Conservation (phyloP, 2,888 invertebrate genomes). For the Drosophila neutralis region DNA sequence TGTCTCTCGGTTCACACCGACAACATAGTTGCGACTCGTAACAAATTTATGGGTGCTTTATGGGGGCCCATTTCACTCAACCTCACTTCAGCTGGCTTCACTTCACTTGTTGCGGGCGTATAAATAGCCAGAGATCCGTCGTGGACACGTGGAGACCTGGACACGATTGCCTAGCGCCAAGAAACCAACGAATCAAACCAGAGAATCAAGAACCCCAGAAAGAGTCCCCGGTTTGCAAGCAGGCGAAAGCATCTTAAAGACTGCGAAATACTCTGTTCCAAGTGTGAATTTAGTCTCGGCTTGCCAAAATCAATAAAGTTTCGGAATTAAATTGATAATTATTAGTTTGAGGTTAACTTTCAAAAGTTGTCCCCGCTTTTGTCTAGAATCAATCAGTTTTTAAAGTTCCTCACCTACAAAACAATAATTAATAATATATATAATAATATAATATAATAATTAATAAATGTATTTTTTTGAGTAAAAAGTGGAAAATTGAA, state of each 20-base stretch:
- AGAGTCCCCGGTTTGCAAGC: not conserved
- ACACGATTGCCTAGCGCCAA: slow-evolving; percentile 46
- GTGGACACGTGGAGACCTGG: slow-evolving; percentile 25
- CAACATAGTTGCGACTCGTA: slow-evolving; percentile 68
- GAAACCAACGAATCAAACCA: not conserved
- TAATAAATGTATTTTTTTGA: not conserved
- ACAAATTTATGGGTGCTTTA: slow-evolving; percentile 65
- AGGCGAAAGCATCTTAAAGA: not conserved
- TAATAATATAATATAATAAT: too few species aligned
- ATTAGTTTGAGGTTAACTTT: not conserved
- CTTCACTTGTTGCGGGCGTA: slow-evolving; percentile 45
- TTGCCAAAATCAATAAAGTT: not conserved
- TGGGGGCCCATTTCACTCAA: slow-evolving; percentile 35
- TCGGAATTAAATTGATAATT: not conserved
- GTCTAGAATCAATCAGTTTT: not conserved
- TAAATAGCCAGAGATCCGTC: slow-evolving; percentile 36
- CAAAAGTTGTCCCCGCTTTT: too few species aligned
- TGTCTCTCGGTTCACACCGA: slow-evolving; percentile 1
- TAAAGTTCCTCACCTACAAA: not conserved
- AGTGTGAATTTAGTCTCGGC: not conserved
- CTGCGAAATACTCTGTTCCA: not conserved
- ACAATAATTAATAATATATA: too few species aligned
- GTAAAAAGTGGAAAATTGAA: not conserved
- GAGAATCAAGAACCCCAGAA: not conserved
- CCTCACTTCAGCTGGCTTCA: slow-evolving; percentile 32